Percentiles rank a stretch among this genome's conserved stretches.
phyloP scores from a whole-genome alignment of 2,888 invertebrate species.

The Parnassius glacialis region DNA sequence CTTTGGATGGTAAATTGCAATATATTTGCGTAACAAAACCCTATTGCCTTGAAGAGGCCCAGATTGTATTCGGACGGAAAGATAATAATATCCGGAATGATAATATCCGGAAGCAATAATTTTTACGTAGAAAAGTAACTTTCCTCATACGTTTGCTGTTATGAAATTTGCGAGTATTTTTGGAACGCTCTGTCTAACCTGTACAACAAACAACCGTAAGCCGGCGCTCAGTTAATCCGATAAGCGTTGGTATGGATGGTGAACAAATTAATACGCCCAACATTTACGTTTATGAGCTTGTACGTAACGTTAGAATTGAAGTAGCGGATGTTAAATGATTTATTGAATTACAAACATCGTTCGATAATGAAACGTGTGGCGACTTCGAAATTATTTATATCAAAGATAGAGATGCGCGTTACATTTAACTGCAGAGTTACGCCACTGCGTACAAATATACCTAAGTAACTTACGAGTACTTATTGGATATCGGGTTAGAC shows the following conservation, averaged over 20 bases:
- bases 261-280: neutral
- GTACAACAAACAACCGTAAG: neutral
- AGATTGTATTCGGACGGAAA: too few species aligned
- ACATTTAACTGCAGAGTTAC: constrained; percentile 53
- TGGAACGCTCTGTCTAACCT: neutral
- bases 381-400: constrained; percentile 61
- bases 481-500: neutral
- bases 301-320: constrained; percentile 41
- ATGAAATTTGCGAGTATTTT: neutral
- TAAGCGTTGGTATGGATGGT: constrained; percentile 35
- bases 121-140: too few species aligned
- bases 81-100: too few species aligned
- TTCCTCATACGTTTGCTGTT: too few species aligned
- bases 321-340: constrained; percentile 71
- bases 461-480: neutral
- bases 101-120: too few species aligned
- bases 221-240: constrained; percentile 35
- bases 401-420: constrained; percentile 56
- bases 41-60: too few species aligned
- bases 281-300: constrained; percentile 32
- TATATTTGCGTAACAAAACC: too few species aligned
- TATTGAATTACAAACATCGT: constrained; percentile 66
- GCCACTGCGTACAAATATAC: constrained; percentile 36
- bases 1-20: too few species aligned
- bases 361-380: constrained; percentile 56